Conservation (phyloP, 2,113 vertebrate species). For the Callorhinus ursinus region DNA sequence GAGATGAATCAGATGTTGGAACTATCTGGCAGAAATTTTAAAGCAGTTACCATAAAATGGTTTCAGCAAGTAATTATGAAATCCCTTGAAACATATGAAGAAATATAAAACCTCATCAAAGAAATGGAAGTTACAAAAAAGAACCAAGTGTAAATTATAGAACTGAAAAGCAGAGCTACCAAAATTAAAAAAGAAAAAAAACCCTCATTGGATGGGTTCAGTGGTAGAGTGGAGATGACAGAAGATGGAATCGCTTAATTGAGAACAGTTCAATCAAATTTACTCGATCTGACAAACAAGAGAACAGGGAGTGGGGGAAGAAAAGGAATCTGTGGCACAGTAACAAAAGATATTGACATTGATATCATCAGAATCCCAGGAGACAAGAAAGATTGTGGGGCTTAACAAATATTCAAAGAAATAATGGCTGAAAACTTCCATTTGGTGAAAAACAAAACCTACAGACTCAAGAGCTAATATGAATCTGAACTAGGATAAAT, state of each 20-base stretch:
- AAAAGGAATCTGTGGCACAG: too few species aligned
- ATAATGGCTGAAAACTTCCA: background rate
- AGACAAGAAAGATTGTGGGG: background rate
- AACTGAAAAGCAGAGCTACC: background rate
- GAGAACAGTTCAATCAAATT: background rate
- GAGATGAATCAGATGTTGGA: background rate
- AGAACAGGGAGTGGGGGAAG: background rate
- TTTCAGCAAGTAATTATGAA: background rate
- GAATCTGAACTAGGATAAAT: background rate
- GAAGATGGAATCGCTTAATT: background rate
- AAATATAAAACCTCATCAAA: background rate
- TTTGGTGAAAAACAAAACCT: background rate
- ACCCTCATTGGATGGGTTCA: background rate
- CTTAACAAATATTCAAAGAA: background rate
- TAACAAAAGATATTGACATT: background rate
- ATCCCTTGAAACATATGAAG: background rate
- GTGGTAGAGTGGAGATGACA: background rate
- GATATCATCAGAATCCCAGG: background rate
- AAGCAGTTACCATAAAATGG: background rate
- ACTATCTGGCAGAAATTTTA: conserved; percentile 27
- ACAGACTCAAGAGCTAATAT: background rate
- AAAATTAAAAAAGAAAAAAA: background rate
- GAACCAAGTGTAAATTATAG: background rate
- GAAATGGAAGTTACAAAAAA: background rate
- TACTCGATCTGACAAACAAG: background rate